These are phyloP conservation scores for Gulo gulo DNA, from an alignment of 2,113 vertebrate genomes.

Conservation along the genomic window DNA sequence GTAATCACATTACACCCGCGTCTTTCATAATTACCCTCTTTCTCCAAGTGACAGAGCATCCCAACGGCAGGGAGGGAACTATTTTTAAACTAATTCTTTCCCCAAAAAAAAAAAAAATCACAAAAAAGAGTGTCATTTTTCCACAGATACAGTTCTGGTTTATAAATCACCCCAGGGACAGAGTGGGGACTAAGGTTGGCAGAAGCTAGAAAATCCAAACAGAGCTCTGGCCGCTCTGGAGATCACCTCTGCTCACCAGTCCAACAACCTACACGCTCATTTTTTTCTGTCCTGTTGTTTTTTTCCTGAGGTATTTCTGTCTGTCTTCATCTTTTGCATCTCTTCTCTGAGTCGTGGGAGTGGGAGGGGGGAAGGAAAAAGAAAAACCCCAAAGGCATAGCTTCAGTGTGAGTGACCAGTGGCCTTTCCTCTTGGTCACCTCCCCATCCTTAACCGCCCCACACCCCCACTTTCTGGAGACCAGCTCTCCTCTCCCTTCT, in stretches of 20 bases:
- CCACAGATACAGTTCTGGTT: constrained; percentile 27
- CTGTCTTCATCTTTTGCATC: not conserved
- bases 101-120: not conserved
- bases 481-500: not conserved
- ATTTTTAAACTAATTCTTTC: constrained; percentile 63
- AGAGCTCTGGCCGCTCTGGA: not conserved
- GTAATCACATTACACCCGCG: constrained; percentile 61
- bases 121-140: constrained; percentile 28
- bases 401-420: not conserved
- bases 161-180: constrained; percentile 51
- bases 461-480: not conserved
- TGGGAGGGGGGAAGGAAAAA: fast-evolving
- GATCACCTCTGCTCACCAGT: not conserved
- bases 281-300: not conserved
- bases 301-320: not conserved
- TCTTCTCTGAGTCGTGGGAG: not conserved
- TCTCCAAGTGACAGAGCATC: constrained; percentile 54
- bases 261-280: not conserved
- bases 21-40: constrained; percentile 70
- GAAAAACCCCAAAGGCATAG: fast-evolving
- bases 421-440: not conserved
- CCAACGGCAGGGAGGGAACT: not conserved
- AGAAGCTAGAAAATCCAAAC: not conserved
- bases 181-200: not conserved
- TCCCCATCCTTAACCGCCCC: not conserved